These are phyloP conservation scores for Labeo calbasu DNA, from an alignment of 2,797 vertebrate species.

Conservation along the genomic window DNA sequence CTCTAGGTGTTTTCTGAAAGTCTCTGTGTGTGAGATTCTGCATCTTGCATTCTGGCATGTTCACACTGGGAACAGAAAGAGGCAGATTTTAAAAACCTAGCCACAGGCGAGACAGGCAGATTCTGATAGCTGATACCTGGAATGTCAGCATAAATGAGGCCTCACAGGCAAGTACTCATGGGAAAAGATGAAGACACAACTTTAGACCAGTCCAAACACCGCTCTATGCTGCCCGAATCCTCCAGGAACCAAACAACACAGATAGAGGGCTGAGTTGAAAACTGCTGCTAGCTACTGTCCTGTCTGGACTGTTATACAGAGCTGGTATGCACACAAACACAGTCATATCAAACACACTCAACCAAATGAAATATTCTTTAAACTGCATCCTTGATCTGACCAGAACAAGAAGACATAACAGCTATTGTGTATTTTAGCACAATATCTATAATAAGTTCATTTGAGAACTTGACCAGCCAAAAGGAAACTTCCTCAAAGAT, in stretches of 20 bases:
- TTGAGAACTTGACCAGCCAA: background rate
- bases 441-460: background rate
- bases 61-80: conserved; percentile 72
- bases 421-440: background rate
- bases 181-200: conserved; percentile 71
- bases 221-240: conserved; percentile 1
- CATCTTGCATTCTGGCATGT: conserved; percentile 66
- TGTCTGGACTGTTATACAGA: conserved; percentile 4
- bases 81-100: conserved; percentile 68
- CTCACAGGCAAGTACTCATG: conserved; percentile 62
- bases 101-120: conserved; percentile 70
- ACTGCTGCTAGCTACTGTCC: conserved; percentile 22
- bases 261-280: background rate
- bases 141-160: conserved; percentile 58
- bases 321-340: background rate
- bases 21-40: background rate
- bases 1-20: conserved; percentile 10
- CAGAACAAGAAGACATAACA: background rate
- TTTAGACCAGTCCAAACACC: conserved; percentile 69
- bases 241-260: conserved; percentile 2
- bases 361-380: background rate
- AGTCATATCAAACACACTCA: background rate
- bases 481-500: background rate
- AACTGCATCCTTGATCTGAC: background rate
- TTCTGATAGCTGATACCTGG: conserved; percentile 69